These are phyloP conservation scores for Ceratothoa steindachneri DNA, from an alignment of 2,888 invertebrate species.

Conservation along the genomic window DNA sequence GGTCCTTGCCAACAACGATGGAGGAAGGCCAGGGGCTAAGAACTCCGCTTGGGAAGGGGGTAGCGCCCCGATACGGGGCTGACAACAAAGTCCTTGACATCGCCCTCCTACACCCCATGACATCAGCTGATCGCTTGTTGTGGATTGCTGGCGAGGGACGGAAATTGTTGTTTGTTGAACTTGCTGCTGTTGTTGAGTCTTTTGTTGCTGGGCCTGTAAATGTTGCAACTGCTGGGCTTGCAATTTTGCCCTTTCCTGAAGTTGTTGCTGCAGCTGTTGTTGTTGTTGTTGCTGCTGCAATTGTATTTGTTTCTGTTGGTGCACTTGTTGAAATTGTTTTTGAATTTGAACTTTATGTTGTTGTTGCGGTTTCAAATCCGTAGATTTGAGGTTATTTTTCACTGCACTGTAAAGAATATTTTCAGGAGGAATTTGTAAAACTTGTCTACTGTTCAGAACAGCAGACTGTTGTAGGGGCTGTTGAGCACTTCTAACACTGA, in stretches of 20 bases:
- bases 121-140: neutral
- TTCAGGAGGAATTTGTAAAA: neutral
- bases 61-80: constrained; percentile 38
- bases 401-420: neutral
- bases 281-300: constrained; percentile 25
- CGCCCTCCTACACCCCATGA: neutral
- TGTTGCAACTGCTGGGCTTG: constrained; percentile 13
- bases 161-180: neutral
- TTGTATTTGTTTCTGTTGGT: constrained; percentile 19
- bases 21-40: constrained; percentile 41
- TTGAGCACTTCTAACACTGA: constrained; percentile 3
- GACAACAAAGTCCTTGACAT: constrained; percentile 29
- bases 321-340: neutral
- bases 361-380: constrained; percentile 15
- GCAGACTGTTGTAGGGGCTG: neutral
- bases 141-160: neutral
- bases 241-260: neutral
- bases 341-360: neutral
- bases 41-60: constrained; percentile 42
- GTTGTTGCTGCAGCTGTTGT: constrained; percentile 13
- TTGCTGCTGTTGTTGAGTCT: constrained; percentile 5
- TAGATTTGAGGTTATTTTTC: neutral
- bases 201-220: constrained; percentile 10
- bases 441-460: neutral
- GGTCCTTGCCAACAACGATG: constrained; percentile 37